Base-by-base conservation (phyloP, 30 jellyfish, hydroid and myxozoan genomes). In the Hydra vulgaris region DNA sequence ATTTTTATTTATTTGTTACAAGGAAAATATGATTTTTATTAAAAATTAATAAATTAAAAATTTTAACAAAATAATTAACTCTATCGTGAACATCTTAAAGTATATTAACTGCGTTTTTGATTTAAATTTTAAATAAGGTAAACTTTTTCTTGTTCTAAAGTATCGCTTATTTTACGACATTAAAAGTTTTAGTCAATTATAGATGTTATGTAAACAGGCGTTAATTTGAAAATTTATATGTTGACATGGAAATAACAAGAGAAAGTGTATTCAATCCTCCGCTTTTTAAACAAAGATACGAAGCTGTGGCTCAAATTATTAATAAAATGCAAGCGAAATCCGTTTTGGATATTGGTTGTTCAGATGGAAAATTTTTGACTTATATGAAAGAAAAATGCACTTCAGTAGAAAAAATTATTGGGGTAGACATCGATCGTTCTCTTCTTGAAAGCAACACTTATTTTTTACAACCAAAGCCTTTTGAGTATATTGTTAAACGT, bases 311-410 rank as follows among this genome's bases (percentile, higher is more conserved):
- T 71, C 72, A 80, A 21, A 21, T 79, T 71, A 75, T 87, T 25
- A 92, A 84, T 18, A 25, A 26, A 18, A 17, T 21, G 25, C 74
- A 78, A 23, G 89, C 83, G 17, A 87, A 84, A 71, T n/a, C 26
- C 73, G 96, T 92, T 25, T 20, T 92, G 52, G 99, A 94, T 54
- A 83, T 89, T 61, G 99, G 99, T 21, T 94, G 99, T 77, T 77
- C 96, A 15, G 99, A 94, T 71, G 95, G 93, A n/a, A 81, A 87
- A 55, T 85, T 94, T 26, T 79, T 94, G 53, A 54, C 82, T n/a
- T 17, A 75, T 21, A 53, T 94, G 16, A 94, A 82, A 78, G 69
- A 79, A 54, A 83, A 70, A 27, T 94, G 99, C 73, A 83, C 83
- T 17, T 23, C 55, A 24, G 95, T 94, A 8, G 96, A 84, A 73